Percentiles rank a stretch among this genome's conserved stretches.
Evolutionary conservation across 2,113 vertebrate genomes (phyloP).

Genomic region (Phocoena phocoena): DNA sequence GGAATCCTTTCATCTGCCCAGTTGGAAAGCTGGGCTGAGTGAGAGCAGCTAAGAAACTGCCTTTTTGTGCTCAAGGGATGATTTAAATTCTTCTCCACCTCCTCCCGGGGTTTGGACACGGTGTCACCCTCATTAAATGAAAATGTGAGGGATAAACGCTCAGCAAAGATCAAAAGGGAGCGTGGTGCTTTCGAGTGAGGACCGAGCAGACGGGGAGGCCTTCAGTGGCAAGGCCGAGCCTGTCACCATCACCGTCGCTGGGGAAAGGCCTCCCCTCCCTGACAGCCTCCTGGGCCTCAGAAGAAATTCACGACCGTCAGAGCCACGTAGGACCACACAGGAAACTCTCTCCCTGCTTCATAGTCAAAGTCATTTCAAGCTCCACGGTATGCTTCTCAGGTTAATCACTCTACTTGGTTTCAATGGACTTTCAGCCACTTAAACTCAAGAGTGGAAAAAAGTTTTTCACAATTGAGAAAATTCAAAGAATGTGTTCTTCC

Average conservation of each 20-base stretch:
- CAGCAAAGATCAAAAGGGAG: not conserved
- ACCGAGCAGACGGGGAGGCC: not conserved
- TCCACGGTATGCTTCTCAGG: not conserved
- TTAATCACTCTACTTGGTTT: not conserved
- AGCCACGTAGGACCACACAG: not conserved
- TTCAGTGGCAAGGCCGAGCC: not conserved
- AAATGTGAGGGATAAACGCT: not conserved
- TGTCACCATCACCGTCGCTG: not conserved
- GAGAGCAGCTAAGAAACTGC: not conserved
- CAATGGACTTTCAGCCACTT: not conserved
- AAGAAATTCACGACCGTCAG: not conserved
- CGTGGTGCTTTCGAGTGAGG: not conserved
- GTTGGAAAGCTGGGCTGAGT: not conserved
- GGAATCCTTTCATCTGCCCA: not conserved
- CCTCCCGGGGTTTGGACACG: not conserved
- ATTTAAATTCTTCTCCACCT: not conserved
- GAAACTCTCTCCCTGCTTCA: not conserved
- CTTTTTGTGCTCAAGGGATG: not conserved
- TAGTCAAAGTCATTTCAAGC: not conserved
- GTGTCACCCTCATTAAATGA: not conserved
- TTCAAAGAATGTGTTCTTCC: not conserved
- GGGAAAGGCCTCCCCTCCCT: rapidly evolving
- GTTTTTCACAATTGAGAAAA: not conserved
- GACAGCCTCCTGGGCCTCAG: not conserved
- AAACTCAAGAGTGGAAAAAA: not conserved